These are phyloP conservation scores for Listrodromus nycthemerus DNA, from an alignment of 2,888 invertebrate genomes.

Conservation along the genomic window DNA sequence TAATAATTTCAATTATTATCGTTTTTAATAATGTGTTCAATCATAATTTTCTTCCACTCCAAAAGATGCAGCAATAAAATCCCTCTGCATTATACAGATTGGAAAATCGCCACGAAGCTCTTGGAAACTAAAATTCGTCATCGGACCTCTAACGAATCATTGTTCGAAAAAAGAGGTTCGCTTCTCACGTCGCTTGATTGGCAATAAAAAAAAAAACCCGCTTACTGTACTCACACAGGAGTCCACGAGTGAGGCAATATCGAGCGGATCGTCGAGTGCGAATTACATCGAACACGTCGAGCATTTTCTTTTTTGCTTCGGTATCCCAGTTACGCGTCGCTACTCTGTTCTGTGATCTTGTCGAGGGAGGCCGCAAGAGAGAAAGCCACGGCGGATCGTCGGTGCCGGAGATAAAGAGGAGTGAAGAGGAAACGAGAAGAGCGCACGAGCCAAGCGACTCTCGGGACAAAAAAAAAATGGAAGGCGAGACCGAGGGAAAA, in stretches of 20 bases:
- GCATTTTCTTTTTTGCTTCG: constrained; percentile 35
- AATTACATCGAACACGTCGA: constrained; percentile 40
- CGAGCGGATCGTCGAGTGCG: constrained; percentile 30
- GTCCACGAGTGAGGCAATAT: constrained; percentile 16
- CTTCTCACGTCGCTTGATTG: constrained; percentile 37
- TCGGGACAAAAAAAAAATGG: constrained; percentile 11
- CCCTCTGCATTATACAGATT: too few relatives aligned
- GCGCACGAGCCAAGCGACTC: constrained; percentile 49
- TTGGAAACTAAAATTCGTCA: neutral
- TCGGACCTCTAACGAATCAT: constrained; percentile 11
- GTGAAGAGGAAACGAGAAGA: constrained; percentile 59
- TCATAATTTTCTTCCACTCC: too few relatives aligned
- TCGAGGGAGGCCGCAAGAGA: constrained; percentile 65
- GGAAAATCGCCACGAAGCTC: too few relatives aligned
- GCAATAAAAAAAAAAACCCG: constrained; percentile 9
- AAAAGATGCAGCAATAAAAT: too few relatives aligned
- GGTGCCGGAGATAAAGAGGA: constrained; percentile 11
- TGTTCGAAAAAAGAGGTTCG: constrained; percentile 6
- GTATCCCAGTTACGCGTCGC: constrained; percentile 58
- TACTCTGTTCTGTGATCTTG: constrained; percentile 71
- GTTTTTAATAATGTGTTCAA: too few relatives aligned
- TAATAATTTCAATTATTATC: too few relatives aligned
- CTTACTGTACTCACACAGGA: neutral
- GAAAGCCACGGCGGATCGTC: constrained; percentile 46
- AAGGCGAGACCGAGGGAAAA: constrained; percentile 25